Base-by-base conservation (phyloP, 1,140 invertebrate genomes). In the Euschistus heros region DNA sequence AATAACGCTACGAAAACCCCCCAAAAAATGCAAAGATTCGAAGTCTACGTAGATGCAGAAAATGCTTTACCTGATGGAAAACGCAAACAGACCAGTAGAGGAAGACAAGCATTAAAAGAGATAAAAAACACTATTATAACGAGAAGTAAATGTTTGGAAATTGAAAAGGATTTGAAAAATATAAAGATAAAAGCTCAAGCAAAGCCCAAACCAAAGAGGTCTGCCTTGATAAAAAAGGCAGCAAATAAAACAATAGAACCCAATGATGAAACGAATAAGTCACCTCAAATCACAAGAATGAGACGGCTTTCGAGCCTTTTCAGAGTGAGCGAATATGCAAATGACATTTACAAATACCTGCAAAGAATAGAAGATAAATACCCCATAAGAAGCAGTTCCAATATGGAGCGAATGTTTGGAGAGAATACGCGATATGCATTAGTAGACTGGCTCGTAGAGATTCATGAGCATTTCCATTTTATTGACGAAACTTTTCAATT, bases 381-480 rank as follows among this genome's bases (percentile, higher is more conserved):
- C 57, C 68, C 65, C 64, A 37, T 68, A 4, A 15, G 0, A 2
- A 20, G 30, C 26, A 63, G 46, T 47, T 30, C 61, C 26, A n/a
- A 59, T 10, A 42, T 50, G 27, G 54, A 44, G 13, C 14, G 55
- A 30, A 24, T 42, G 22, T 26, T 68, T 1, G 65, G 14, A 24
- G 59, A 37, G 17, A 17, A 24, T 17, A 68, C 64, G 64, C 15
- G 67, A 66, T 78, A 84, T 7, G 86, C 94, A 30, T 77, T 94
- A 0, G 80, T 97, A 66, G 92, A 97, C 75, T 98, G 94, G 94
- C 76, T 97, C 24, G 86, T 94, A 20, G 91, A 95, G 73, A 91
- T 97, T 15, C 92, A 95, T 71, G 76, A 81, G 64, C 86, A 91
- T 73, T 97, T 97, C 73, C 84, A 84, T 68, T 77, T 97, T 14